A percentile compares a stretch with the other conserved stretches of the same genome.
These are phyloP conservation scores for Zoroaster sp. DNA, from an alignment of 53 echinoderm and acorn worm species.

Conservation along the genomic window DNA sequence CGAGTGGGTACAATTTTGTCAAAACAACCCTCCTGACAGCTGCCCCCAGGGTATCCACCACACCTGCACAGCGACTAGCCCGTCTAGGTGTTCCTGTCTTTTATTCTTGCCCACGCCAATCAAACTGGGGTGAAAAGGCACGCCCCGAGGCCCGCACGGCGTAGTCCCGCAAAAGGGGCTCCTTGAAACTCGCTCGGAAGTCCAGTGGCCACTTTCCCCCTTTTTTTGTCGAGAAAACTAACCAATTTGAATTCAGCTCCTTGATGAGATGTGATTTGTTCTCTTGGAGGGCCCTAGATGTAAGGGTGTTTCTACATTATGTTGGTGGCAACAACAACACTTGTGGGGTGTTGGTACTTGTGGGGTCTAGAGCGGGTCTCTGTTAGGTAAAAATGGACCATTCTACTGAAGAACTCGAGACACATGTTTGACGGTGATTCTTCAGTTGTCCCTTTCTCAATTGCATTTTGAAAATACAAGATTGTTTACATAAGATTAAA, in stretches of 20 bases:
- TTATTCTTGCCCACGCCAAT: slow-evolving; percentile 33
- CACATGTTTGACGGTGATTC: neutral
- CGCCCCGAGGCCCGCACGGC: neutral
- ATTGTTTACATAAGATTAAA: neutral
- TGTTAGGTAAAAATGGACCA: neutral
- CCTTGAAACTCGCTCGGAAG: neutral
- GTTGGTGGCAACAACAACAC: neutral
- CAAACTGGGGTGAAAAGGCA: neutral
- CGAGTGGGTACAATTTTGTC: neutral
- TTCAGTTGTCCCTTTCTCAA: neutral
- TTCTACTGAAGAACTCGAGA: neutral
- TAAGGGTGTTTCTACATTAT: neutral
- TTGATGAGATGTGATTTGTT: neutral
- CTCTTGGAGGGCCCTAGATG: neutral
- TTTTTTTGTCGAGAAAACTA: neutral
- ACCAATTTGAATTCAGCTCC: neutral
- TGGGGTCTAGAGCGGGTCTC: neutral
- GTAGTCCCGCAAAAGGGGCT: slow-evolving; percentile 5
- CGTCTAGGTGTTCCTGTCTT: slow-evolving; percentile 21
- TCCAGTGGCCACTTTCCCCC: neutral
- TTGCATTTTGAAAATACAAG: neutral
- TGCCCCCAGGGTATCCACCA: slow-evolving; percentile 11
- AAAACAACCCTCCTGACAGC: slow-evolving; percentile 8
- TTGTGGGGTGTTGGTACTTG: neutral
- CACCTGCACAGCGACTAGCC: slow-evolving; percentile 5